Base-by-base conservation (phyloP, 2,113 vertebrate species). In the Tyto alba region DNA sequence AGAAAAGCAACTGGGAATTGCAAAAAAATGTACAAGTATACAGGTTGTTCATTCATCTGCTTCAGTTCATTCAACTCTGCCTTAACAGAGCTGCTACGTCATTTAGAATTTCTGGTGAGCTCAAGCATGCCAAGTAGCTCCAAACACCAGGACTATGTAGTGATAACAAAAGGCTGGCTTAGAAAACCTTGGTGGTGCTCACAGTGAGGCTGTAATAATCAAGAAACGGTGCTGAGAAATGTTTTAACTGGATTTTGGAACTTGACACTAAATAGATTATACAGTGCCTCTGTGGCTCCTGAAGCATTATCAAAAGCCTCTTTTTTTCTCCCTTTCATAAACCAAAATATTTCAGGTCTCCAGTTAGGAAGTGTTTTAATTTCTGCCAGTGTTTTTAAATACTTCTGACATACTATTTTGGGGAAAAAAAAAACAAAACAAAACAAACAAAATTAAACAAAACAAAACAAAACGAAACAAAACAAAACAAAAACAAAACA, bases 101-200 rank as follows among this genome's bases (percentile, higher is more conserved):
- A 53, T 82, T 93, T 88, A 79, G 67, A 76, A 73, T 29, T 91
- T 94, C 66, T 89, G 53, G 10, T 41, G 27, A 62, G 89, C n/a
- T 88, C 30, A 68, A 48, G 88, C 91, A 53, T 60, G 22, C 22
- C 34, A 59, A 29, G 57, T 47, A 52, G 41, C 55, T 72, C n/a
- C 53, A 63, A 84, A 85, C 26, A 41, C 6, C 30, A 53, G 62
- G 22, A 38, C 16, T 64, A 8, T 47, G 13, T 30, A 52, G 29
- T 27, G 21, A 12, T 43, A 64, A 68, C 8, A 82, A 85, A 59
- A 72, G 20, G 1, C 36, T 82, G 36, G 12, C 30, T 50, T 72
- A 62, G 43, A 78, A 89, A 67, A 75, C 4, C 7, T 6, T 90
- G 13, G 10, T 50, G 12, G 4, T 85, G 30, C 60, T 89, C 56